Evolutionary conservation across 2,797 vertebrate genomes (phyloP).

Genomic region (Octomys mimax): DNA sequence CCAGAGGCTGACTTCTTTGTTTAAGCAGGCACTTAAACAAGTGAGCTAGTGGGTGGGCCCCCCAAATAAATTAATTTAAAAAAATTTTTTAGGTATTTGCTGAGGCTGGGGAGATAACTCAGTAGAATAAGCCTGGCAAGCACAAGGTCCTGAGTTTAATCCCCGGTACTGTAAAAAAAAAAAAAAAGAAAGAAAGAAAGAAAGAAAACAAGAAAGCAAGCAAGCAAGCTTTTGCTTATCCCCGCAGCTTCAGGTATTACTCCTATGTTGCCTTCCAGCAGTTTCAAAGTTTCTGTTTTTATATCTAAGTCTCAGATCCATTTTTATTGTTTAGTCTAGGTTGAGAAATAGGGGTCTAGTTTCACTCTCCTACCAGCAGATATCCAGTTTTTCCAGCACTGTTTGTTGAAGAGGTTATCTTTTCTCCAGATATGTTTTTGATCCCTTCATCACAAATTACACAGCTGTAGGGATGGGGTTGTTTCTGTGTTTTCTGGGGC

Average conservation of each 20-base stretch:
- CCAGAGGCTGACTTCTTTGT: too few relatives aligned
- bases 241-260: background rate
- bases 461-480: background rate
- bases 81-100: too few relatives aligned
- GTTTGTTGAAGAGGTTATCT: background rate
- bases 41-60: too few relatives aligned
- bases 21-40: too few relatives aligned
- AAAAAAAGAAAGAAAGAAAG: too few relatives aligned
- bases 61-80: too few relatives aligned
- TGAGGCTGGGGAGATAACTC: too few relatives aligned
- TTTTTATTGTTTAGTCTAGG: background rate
- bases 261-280: background rate
- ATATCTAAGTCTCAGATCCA: background rate
- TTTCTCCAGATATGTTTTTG: background rate
- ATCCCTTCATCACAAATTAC: background rate
- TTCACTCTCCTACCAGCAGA: background rate
- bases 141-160: too few relatives aligned
- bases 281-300: background rate
- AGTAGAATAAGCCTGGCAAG: too few relatives aligned
- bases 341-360: background rate
- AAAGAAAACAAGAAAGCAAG: too few relatives aligned
- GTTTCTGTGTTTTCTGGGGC: background rate
- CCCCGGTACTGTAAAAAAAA: too few relatives aligned
- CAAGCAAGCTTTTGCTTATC: background rate
- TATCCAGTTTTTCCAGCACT: background rate